A percentile compares a stretch with the other conserved stretches of the same genome.
Evolutionary conservation across 1,140 invertebrate species (phyloP).

Genomic region (Drosophila neocordata): DNA sequence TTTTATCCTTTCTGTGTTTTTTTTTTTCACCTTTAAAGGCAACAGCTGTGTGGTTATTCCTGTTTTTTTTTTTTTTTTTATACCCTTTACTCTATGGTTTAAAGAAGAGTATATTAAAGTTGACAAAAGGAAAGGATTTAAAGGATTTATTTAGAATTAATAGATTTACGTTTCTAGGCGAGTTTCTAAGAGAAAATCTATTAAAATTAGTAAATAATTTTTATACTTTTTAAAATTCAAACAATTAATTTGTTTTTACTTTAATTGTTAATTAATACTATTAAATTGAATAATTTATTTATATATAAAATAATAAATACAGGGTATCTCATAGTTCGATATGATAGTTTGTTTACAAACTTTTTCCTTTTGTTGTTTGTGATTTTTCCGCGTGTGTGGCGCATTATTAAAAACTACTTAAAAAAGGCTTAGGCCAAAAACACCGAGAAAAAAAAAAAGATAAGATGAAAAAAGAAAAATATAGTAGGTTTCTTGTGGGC

Average conservation of each 20-base stretch:
- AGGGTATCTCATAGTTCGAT: slow-evolving; percentile 3
- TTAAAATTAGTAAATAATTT: too few relatives aligned
- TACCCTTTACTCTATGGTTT: not conserved
- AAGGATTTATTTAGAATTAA: too few relatives aligned
- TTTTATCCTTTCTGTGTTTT: not conserved
- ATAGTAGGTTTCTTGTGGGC: not conserved
- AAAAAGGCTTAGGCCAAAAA: slow-evolving; percentile 55
- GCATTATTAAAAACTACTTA: slow-evolving; percentile 75
- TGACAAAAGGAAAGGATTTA: not conserved
- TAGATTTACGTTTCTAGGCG: too few relatives aligned
- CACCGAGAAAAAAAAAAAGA: slow-evolving; percentile 20
- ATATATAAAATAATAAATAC: too few relatives aligned
- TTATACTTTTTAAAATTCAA: too few relatives aligned
- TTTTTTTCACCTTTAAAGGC: not conserved
- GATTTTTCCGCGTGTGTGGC: slow-evolving; percentile 63
- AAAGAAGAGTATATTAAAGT: not conserved
- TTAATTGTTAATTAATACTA: too few relatives aligned
- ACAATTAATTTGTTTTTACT: too few relatives aligned
- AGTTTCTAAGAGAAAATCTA: too few relatives aligned
- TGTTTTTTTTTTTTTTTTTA: not conserved
- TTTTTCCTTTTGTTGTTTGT: slow-evolving; percentile 43
- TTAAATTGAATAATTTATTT: too few relatives aligned
- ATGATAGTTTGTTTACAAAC: slow-evolving; percentile 29
- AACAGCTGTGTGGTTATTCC: slow-evolving; percentile 1
- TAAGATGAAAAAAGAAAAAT: slow-evolving; percentile 7